These are phyloP conservation scores for Psylliodes chrysocephalus DNA, from an alignment of 2,888 invertebrate species.

Conservation along the genomic window DNA sequence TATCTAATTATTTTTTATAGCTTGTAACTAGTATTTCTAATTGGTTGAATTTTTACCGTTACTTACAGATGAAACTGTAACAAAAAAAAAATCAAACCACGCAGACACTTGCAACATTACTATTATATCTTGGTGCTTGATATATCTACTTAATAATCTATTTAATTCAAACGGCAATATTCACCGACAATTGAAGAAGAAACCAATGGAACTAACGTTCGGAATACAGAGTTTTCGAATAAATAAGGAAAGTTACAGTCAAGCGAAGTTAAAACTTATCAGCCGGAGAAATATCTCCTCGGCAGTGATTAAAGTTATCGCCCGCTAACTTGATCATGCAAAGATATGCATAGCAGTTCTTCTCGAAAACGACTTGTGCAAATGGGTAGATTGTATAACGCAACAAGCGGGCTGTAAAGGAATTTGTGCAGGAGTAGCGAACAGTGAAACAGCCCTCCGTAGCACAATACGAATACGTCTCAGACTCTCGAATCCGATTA, in stretches of 20 bases:
- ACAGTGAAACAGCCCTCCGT: slow-evolving; percentile 53
- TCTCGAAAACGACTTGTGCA: slow-evolving; percentile 44
- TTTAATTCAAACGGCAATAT: too few relatives aligned
- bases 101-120: too few relatives aligned
- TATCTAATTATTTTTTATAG: too few relatives aligned
- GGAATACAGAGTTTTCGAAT: too few relatives aligned
- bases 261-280: background rate
- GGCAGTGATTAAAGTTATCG: slow-evolving; percentile 12
- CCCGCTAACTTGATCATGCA: slow-evolving; percentile 36
- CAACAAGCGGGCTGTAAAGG: slow-evolving; percentile 52
- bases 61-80: too few relatives aligned
- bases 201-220: too few relatives aligned
- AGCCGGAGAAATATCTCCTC: background rate
- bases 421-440: slow-evolving; percentile 47
- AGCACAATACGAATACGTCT: slow-evolving; percentile 53
- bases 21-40: too few relatives aligned
- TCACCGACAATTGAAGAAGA: too few relatives aligned
- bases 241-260: background rate
- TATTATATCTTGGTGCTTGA: too few relatives aligned
- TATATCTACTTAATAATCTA: too few relatives aligned
- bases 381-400: slow-evolving; percentile 44
- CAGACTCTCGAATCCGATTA: slow-evolving; percentile 55
- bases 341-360: slow-evolving; percentile 43
- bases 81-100: too few relatives aligned
- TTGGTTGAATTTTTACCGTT: too few relatives aligned